phyloP scores from a whole-genome alignment of 2,797 vertebrate species.

The Nasua narica region DNA sequence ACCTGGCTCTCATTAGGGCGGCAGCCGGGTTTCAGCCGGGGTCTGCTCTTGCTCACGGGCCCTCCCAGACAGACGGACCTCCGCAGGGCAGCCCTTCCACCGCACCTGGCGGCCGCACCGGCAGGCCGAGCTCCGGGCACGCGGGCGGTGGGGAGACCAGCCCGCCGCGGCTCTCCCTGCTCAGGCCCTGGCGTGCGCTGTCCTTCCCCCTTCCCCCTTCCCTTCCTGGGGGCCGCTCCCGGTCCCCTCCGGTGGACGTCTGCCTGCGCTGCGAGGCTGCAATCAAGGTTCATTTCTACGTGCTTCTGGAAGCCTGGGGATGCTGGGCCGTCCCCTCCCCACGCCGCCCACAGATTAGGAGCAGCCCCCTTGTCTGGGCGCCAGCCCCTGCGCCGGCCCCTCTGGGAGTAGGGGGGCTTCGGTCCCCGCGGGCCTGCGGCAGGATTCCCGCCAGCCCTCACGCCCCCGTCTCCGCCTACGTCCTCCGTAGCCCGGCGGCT shows the following conservation, averaged over 20 bases:
- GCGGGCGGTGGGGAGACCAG: neutral
- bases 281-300: rapidly evolving
- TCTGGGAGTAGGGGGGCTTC: neutral
- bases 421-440: neutral
- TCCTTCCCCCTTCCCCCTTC: neutral
- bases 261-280: rapidly evolving
- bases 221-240: rapidly evolving
- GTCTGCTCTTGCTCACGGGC: conserved; percentile 83
- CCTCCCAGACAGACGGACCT: conserved; percentile 94
- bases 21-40: conserved; percentile 79
- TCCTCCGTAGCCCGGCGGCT: neutral
- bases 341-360: rapidly evolving
- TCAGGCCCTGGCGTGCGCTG: rapidly evolving
- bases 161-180: rapidly evolving
- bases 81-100: conserved; percentile 78
- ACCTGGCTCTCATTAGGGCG: conserved; percentile 89
- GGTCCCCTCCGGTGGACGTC: neutral
- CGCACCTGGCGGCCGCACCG: conserved; percentile 88
- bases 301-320: no score
- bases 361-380: neutral
- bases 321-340: rapidly evolving
- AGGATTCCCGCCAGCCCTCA: neutral
- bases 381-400: neutral
- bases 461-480: neutral
- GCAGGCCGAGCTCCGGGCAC: conserved; percentile 3